Evolutionary conservation across 23 tunicate species (phyloP).

Genomic region (Trididemnum clinides): DNA sequence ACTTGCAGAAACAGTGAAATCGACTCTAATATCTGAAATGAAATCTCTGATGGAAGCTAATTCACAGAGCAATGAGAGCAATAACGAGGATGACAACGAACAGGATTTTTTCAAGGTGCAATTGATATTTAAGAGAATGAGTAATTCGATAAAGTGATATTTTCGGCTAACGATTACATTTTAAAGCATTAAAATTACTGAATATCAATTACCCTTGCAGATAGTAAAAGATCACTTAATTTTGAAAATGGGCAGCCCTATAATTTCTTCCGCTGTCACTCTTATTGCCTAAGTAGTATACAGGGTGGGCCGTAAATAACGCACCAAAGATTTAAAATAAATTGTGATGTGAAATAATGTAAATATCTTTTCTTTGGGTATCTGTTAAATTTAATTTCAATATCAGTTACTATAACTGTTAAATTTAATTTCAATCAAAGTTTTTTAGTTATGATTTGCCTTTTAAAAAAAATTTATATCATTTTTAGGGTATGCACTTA

Average conservation of each 20-base stretch:
- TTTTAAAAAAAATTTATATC: too few relatives aligned
- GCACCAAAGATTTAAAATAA: too few relatives aligned
- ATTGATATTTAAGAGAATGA: background rate
- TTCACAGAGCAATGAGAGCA: background rate
- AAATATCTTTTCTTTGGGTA: too few relatives aligned
- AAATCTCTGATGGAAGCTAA: background rate
- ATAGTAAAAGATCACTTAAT: background rate
- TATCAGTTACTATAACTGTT: too few relatives aligned
- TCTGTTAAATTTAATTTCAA: too few relatives aligned
- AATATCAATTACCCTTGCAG: background rate
- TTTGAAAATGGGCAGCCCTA: background rate
- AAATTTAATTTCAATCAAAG: too few relatives aligned
- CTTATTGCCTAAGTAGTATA: background rate
- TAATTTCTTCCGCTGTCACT: background rate
- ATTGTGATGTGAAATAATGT: too few relatives aligned
- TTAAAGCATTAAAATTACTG: background rate
- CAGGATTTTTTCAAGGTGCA: conserved; percentile 17
- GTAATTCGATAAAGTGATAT: too few relatives aligned
- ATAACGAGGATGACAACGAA: background rate
- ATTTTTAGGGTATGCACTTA: too few relatives aligned
- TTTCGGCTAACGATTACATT: too few relatives aligned
- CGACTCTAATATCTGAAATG: background rate
- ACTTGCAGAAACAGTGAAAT: background rate
- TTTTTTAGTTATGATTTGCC: too few relatives aligned
- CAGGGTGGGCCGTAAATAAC: too few relatives aligned